Percentiles rank a stretch among this genome's conserved stretches.
These are phyloP conservation scores for Setipinna tenuifilis DNA, from an alignment of 2,797 vertebrate genomes.

Conservation along the genomic window DNA sequence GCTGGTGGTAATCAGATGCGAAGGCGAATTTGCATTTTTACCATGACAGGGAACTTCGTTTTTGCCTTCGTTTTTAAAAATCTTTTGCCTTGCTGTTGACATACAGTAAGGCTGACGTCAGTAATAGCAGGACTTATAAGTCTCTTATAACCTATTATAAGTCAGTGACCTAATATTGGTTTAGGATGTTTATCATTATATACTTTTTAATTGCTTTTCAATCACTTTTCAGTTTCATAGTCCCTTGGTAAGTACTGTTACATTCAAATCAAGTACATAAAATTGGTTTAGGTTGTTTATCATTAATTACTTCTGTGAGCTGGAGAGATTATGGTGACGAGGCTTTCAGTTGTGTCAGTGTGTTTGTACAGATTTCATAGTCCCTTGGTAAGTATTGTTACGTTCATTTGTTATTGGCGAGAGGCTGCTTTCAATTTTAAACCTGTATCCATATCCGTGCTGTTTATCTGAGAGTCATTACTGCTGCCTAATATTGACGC, in stretches of 20 bases:
- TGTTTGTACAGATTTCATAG: background rate
- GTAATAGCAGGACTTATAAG: background rate
- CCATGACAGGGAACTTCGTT: background rate
- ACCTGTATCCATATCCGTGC: background rate
- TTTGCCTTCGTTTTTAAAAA: constrained; percentile 3
- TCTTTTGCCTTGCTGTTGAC: background rate
- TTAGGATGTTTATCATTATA: background rate
- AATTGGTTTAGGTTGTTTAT: background rate
- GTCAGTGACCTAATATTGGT: background rate
- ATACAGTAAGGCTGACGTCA: background rate
- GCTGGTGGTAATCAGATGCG: background rate
- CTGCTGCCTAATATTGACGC: background rate
- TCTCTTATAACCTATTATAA: background rate
- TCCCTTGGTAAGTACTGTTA: no score
- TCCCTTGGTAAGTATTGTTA: background rate
- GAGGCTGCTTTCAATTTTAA: background rate
- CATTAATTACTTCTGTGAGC: background rate
- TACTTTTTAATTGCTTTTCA: no score
- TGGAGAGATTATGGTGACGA: background rate
- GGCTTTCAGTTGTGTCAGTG: background rate
- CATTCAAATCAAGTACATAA: background rate
- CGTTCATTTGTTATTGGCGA: background rate
- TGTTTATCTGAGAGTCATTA: background rate
- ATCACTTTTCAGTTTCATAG: no score
- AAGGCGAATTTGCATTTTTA: background rate